Evolutionary conservation across 2,888 invertebrate species (phyloP).

Genomic region (Idaea straminata): DNA sequence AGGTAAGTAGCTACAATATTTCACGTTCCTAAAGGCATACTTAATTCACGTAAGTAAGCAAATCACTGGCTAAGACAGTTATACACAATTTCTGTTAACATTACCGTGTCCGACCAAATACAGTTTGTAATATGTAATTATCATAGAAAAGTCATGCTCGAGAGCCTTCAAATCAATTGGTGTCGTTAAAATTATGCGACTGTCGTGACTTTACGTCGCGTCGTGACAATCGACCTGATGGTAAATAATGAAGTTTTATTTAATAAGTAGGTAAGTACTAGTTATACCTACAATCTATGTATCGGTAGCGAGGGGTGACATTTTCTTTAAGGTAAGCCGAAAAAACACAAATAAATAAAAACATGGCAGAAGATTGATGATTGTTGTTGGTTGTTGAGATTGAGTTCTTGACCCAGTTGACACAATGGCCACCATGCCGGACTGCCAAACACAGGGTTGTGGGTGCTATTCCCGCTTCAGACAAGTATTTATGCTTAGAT

Average conservation of each 20-base stretch:
- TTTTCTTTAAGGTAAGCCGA: too few species aligned
- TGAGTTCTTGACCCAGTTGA: too few species aligned
- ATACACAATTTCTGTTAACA: slow-evolving; percentile 9
- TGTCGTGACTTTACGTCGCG: slow-evolving; percentile 18
- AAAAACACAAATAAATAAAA: too few species aligned
- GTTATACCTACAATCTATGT: background rate
- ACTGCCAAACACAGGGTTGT: too few species aligned
- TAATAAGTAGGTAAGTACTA: slow-evolving; percentile 22
- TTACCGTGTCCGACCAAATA: slow-evolving; percentile 22
- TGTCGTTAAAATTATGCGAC: slow-evolving; percentile 17
- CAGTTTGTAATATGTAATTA: slow-evolving; percentile 12
- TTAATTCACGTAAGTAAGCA: background rate
- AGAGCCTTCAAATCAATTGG: slow-evolving; percentile 15
- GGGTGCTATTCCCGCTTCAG: too few species aligned
- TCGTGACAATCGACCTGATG: slow-evolving; percentile 12
- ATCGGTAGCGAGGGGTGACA: background rate
- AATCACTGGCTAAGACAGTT: background rate
- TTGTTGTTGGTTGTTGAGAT: too few species aligned
- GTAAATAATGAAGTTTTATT: slow-evolving; percentile 27
- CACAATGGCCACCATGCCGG: too few species aligned
- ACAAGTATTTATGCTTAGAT: too few species aligned
- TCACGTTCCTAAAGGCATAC: background rate
- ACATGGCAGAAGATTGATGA: too few species aligned
- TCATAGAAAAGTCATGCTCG: slow-evolving; percentile 18
- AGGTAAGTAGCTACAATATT: background rate